phyloP scores from a whole-genome alignment of 2,113 vertebrate species.

The Aegotheles bennettii region DNA sequence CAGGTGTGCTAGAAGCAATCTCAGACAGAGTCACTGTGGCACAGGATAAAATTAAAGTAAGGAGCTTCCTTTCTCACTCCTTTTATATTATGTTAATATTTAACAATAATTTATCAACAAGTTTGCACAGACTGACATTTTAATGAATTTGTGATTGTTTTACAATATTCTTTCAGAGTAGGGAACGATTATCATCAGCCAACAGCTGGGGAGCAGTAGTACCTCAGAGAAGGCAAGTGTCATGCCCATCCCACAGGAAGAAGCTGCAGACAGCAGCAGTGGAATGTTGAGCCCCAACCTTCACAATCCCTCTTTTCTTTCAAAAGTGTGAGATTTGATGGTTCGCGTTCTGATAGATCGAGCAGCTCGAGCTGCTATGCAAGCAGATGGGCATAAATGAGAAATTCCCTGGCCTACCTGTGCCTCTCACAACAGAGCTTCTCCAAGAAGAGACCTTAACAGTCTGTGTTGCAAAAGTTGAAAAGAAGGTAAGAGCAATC shows the following conservation, averaged over 20 bases:
- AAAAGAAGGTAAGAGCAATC: not conserved
- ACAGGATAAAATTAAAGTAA: not conserved
- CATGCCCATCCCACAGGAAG: not conserved
- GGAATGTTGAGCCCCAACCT: not conserved
- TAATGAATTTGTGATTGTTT: not conserved
- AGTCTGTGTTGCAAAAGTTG: fast-evolving
- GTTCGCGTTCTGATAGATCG: not conserved
- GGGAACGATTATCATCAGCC: not conserved
- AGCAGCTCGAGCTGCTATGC: not conserved
- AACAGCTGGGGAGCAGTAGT: not conserved
- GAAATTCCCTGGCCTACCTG: not conserved
- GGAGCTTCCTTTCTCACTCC: not conserved
- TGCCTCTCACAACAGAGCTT: not conserved
- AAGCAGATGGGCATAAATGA: not conserved
- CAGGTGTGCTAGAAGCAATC: not conserved
- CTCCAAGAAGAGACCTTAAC: not conserved
- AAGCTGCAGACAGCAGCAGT: not conserved
- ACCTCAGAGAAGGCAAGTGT: not conserved
- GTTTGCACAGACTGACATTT: not conserved
- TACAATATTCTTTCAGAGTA: not conserved
- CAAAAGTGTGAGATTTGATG: not conserved
- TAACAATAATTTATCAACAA: not conserved
- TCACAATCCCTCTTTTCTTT: not conserved
- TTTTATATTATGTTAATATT: not conserved
- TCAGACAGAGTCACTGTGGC: not conserved